A percentile compares a stretch with the other conserved stretches of the same genome.
Conservation (phyloP, 1,140 invertebrate species). For the Anastrepha ludens region DNA sequence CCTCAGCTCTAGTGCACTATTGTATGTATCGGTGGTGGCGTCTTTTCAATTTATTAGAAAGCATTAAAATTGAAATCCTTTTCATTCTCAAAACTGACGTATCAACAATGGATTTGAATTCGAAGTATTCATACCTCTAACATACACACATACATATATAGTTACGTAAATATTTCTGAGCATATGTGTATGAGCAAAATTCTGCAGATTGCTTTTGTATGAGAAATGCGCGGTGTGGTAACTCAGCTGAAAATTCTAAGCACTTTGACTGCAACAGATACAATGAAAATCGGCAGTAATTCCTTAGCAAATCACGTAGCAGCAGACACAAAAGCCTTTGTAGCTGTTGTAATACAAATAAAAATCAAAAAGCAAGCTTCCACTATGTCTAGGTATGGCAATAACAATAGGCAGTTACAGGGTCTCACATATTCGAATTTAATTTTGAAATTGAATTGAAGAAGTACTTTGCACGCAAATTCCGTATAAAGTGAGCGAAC, state of each 20-base stretch:
- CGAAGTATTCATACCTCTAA: background rate
- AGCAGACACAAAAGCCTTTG: constrained; percentile 27
- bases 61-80: background rate
- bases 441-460: too few species aligned
- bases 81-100: background rate
- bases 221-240: background rate
- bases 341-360: too few species aligned
- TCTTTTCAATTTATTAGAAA: constrained; percentile 42
- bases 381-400: too few species aligned
- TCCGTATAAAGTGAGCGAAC: too few species aligned
- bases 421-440: too few species aligned
- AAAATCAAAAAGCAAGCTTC: too few species aligned
- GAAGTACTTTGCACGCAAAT: too few species aligned
- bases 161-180: background rate
- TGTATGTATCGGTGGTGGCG: background rate
- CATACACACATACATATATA: background rate
- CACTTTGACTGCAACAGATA: background rate
- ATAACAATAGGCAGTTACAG: too few species aligned
- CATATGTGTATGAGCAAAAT: background rate
- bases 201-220: background rate
- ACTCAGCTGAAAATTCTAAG: background rate
- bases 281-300: background rate
- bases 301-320: background rate
- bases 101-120: constrained; percentile 45
- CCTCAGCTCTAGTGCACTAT: background rate